Base-by-base conservation (phyloP, 2,113 vertebrate genomes). In the Phyllostomus hastatus region DNA sequence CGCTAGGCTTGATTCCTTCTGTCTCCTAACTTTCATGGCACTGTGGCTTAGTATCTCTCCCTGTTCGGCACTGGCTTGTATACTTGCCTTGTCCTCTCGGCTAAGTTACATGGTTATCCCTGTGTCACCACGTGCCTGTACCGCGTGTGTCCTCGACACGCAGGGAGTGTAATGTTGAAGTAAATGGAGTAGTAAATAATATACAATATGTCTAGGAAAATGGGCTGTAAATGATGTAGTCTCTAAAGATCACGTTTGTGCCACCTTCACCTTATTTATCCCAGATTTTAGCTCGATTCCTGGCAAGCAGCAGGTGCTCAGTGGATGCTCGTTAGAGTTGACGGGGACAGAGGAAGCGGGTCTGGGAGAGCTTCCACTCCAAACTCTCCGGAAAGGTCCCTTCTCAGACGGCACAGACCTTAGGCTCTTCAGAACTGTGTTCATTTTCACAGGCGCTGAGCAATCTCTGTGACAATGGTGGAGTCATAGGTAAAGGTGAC, bases 51-150 rank as follows among this genome's bases (percentile, higher is more conserved):
- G 8, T 72, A 43, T 41, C 24, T 52, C 54, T 61, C 2, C 35
- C 81, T n/a, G 9, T 35, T 92, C 57, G 26, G 11, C 80, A 10
- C 12, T 8, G 57, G 20, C 54, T 69, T 69, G 7, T 80, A 5
- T 9, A 43, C 41, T 79, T 83, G 33, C 50, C 24, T 61, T 35
- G 14, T 90, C 9, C 5, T 59, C 38, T 84, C 57, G 35, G 1
- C 46, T 70, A 48, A 52, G 52, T 64, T n/a, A 54, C 38, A 19
- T 91, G 54, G 4, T 57, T 16, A 59, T 41, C 5, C 15, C 12
- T 67, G 24, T 10, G 54, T 31, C 8, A 0, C 64, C 35, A 26
- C 0, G 1, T 52, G 4, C 69, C 41, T 38, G 3, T 31, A 12
- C 22, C 33, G n/a, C n/a, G 46, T 59, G 17, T 87, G 31, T 41